Conservation (phyloP, 2,797 vertebrate genomes). For the Tolypeutes matacus region DNA sequence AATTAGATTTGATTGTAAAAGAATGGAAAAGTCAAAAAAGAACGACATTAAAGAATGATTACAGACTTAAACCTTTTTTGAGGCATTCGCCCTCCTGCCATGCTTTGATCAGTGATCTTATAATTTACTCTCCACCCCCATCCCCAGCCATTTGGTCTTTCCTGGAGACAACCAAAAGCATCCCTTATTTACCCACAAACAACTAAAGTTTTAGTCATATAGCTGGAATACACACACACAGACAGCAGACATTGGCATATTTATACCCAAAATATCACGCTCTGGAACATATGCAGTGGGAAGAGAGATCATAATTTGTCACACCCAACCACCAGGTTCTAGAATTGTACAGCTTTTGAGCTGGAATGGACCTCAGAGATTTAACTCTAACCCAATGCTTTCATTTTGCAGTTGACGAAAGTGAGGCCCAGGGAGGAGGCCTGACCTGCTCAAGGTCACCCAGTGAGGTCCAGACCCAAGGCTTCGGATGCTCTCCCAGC, state of each 20-base stretch:
- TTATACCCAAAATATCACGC: constrained; percentile 75
- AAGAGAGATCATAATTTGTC: constrained; percentile 79
- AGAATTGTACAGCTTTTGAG: constrained; percentile 47
- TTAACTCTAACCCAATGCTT: not conserved
- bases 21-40: not conserved
- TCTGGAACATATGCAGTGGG: constrained; percentile 74
- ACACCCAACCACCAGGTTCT: constrained; percentile 69
- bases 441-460: not conserved
- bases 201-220: constrained; percentile 75
- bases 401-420: not conserved
- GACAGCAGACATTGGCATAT: constrained; percentile 75
- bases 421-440: not conserved
- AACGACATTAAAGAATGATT: constrained; percentile 12
- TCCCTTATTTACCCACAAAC: constrained; percentile 81
- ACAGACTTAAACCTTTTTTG: constrained; percentile 35
- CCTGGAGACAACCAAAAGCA: constrained; percentile 64
- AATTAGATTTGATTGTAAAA: constrained; percentile 51
- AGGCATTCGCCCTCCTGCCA: constrained; percentile 6
- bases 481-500: not conserved
- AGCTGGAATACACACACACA: constrained; percentile 69
- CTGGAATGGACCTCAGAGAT: constrained; percentile 39
- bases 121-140: constrained; percentile 31
- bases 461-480: not conserved
- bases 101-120: constrained; percentile 28
- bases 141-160: constrained; percentile 71